Conservation (phyloP, 2,113 vertebrate species). For the Taxidea taxus region DNA sequence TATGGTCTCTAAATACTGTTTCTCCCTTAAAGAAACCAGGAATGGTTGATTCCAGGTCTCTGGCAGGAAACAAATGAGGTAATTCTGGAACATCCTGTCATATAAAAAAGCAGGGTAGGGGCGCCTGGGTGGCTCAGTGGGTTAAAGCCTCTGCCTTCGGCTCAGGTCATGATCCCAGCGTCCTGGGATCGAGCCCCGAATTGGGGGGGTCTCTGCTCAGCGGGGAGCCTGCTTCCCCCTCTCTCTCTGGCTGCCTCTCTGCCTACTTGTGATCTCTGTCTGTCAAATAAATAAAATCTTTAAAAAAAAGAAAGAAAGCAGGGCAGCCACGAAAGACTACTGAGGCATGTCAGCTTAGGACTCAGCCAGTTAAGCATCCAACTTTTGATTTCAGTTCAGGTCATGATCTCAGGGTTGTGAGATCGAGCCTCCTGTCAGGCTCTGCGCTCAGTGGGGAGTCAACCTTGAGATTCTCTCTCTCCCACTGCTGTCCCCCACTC, state of each 20-base stretch:
- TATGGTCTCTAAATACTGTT: background rate
- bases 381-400: background rate
- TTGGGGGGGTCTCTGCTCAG: no score
- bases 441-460: background rate
- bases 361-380: background rate
- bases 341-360: background rate
- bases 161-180: no score
- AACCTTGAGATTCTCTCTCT: background rate
- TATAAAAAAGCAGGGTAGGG: background rate
- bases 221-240: no score
- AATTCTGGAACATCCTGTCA: background rate
- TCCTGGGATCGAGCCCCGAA: no score
- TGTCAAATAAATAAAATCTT: no score
- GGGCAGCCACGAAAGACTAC: background rate
- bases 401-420: background rate
- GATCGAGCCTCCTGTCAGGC: accelerated
- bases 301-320: no score
- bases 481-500: background rate
- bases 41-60: background rate
- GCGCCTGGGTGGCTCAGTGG: no score
- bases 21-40: background rate
- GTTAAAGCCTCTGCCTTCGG: no score
- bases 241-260: no score
- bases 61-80: background rate
- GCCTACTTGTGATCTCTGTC: no score